Evolutionary conservation across 1,140 invertebrate species (phyloP).

Genomic region (Zaprionus kolodkinae): DNA sequence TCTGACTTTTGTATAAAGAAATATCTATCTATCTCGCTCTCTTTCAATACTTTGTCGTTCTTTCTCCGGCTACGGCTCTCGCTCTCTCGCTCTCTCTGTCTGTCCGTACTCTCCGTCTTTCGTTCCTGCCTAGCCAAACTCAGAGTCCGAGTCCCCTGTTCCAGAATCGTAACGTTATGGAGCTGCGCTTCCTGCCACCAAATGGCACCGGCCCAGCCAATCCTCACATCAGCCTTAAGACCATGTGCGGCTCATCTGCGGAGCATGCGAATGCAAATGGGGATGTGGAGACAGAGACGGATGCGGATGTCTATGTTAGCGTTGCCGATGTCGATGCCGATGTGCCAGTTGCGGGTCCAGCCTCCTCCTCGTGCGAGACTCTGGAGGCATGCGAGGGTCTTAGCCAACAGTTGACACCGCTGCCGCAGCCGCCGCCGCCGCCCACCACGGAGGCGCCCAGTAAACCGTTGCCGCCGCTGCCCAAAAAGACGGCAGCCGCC

Average conservation of each 20-base stretch:
- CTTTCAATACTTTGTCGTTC: neutral
- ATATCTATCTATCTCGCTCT: conserved; percentile 11
- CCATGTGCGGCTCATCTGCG: conserved; percentile 17
- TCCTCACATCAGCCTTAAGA: conserved; percentile 11
- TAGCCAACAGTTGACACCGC: conserved; percentile 25
- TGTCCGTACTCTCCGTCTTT: conserved; percentile 23
- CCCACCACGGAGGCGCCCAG: conserved; percentile 58
- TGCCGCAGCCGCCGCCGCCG: conserved; percentile 1
- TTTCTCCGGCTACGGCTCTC: neutral
- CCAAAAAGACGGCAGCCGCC: conserved; percentile 49
- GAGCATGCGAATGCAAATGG: neutral
- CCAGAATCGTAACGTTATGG: conserved; percentile 84
- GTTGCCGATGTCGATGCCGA: conserved; percentile 2
- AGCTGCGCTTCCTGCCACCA: conserved; percentile 80
- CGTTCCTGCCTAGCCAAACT: conserved; percentile 50
- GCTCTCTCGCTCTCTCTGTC: conserved; percentile 3
- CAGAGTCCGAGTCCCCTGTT: conserved; percentile 74
- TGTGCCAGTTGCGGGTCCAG: conserved; percentile 19
- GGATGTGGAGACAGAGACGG: neutral
- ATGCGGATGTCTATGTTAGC: conserved; percentile 6
- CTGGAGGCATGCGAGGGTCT: conserved; percentile 74
- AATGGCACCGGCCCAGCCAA: conserved; percentile 19
- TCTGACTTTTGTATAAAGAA: neutral
- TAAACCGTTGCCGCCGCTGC: conserved; percentile 74
- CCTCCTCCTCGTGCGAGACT: conserved; percentile 80